Conservation (phyloP, 2,888 invertebrate species). For the Bellardia pandia region DNA sequence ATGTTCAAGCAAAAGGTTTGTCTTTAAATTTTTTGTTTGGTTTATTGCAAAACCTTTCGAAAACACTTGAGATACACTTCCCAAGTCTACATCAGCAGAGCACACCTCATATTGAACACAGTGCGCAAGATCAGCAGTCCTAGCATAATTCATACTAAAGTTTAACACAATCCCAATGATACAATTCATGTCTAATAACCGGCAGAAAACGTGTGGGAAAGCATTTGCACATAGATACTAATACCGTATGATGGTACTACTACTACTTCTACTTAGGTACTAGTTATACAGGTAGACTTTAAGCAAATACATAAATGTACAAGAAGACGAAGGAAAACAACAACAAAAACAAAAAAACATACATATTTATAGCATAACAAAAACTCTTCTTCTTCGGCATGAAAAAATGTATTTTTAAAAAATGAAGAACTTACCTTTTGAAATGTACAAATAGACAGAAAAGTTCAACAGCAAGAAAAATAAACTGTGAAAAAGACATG, state of each 20-base stretch:
- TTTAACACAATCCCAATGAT: constrained; percentile 59
- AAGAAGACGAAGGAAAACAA: constrained; percentile 44
- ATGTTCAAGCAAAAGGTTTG: constrained; percentile 46
- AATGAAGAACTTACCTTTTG: constrained; percentile 10
- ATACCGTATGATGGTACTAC: not conserved
- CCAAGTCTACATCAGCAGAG: constrained; percentile 35
- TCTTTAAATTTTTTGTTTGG: constrained; percentile 36
- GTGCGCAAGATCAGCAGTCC: constrained; percentile 35
- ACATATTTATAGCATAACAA: constrained; percentile 21
- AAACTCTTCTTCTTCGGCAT: constrained; percentile 15
- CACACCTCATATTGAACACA: constrained; percentile 49
- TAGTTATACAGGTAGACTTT: constrained; percentile 58
- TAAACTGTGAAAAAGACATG: constrained; percentile 51
- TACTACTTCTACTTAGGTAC: not conserved
- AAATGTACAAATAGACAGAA: constrained; percentile 24
- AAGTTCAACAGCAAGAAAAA: not conserved
- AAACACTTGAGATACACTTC: constrained; percentile 64
- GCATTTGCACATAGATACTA: constrained; percentile 25
- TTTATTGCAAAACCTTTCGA: constrained; percentile 65
- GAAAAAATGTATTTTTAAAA: not conserved
- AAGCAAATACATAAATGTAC: constrained; percentile 7
- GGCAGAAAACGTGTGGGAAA: constrained; percentile 70
- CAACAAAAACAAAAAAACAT: constrained; percentile 13
- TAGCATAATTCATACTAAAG: constrained; percentile 42
- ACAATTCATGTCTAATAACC: constrained; percentile 68